Evolutionary conservation across 1,140 invertebrate species (phyloP), one percentile per base, ranked within the genome.

Genomic region (Drosophila bipectinata): DNA sequence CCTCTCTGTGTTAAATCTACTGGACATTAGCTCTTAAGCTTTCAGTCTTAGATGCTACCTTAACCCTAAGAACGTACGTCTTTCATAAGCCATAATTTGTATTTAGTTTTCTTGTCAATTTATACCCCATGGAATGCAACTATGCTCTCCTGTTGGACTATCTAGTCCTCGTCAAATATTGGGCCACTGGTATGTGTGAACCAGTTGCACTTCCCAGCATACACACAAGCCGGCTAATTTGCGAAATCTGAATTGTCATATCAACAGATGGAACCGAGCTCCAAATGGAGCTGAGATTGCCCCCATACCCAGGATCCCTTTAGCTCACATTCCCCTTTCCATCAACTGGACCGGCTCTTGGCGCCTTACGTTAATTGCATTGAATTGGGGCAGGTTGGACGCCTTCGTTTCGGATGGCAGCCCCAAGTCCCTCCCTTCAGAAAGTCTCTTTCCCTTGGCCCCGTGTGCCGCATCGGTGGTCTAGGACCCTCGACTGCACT

Each of bases 281-380:
- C 53, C 51, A 30, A 60, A 39, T 49, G 74, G 53, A 41, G 47
- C 44, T 39, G 41, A 56, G 54, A 47, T 54, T 64, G 39, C 32
- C 28, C n/a, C 45, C 57, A 52, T 28, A 14, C 30, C 41, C 41
- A 9, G 41, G 41, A 15, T 18, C 15, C 41, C 8, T 44, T 18
- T 5, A 18, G 41, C 14, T 52, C n/a, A 37, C 37, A 10, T 10
- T 21, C 30, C 59, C 28, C 9, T 5, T 47, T 18, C 41, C 41
- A 44, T 44, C 41, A 44, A 18, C n/a, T 63, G 45, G 2, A 48
- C 34, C 30, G 24, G 56, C 58, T 77, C 77, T 68, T 84, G 39
- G 51, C 72, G 81, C 81, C 82, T 87, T 79, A 79, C 83, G 66
- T 88, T 85, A 87, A 87, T 87, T 87, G 82, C 83, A 87, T 87